Evolutionary conservation across 2,797 vertebrate species (phyloP).

Genomic region (Chaetodon trifasciatus): DNA sequence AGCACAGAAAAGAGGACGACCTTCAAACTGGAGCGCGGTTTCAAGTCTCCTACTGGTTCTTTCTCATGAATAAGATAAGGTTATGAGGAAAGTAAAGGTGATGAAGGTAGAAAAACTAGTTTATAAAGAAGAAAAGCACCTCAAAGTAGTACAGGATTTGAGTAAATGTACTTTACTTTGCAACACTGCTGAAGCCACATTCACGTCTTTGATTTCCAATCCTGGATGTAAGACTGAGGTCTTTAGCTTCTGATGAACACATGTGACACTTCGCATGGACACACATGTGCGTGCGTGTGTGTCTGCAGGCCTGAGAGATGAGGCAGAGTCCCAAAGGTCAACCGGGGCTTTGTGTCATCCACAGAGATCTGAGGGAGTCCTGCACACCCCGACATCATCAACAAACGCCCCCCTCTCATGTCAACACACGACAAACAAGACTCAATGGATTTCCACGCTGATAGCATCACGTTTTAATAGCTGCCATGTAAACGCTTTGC

Average conservation of each 20-base stretch:
- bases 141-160: neutral
- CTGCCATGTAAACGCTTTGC: slow-evolving; percentile 42
- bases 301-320: slow-evolving; percentile 38
- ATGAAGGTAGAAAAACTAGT: neutral
- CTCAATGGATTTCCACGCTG: slow-evolving; percentile 31
- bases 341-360: slow-evolving; percentile 35
- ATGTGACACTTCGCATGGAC: slow-evolving; percentile 16
- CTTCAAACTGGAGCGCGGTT: neutral
- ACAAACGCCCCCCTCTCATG: slow-evolving; percentile 38
- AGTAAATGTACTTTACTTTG: neutral
- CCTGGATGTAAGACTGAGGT: neutral
- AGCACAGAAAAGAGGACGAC: neutral
- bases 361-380: slow-evolving; percentile 59
- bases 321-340: slow-evolving; percentile 56
- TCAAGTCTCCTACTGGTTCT: neutral
- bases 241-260: slow-evolving; percentile 18
- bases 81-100: neutral
- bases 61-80: neutral
- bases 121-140: neutral
- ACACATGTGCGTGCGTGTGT: neutral
- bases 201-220: neutral
- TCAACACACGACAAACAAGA: slow-evolving; percentile 47
- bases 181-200: neutral
- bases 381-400: slow-evolving; percentile 33
- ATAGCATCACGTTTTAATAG: slow-evolving; percentile 42